Base-by-base conservation (phyloP, 92 coral and sea anemone genomes). In the Phymanthus crucifer region DNA sequence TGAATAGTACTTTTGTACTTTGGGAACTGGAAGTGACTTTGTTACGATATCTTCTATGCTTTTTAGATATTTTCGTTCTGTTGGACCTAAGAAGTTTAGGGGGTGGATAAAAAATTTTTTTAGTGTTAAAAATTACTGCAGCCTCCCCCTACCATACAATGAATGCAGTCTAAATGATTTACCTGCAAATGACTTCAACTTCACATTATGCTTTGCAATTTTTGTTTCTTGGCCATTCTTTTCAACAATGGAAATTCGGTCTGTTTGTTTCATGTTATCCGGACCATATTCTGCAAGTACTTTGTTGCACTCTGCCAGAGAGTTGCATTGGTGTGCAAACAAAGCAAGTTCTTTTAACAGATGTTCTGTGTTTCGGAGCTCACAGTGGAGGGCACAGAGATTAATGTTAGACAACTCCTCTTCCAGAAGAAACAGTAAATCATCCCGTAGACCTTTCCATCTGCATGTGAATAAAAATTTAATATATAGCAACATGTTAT, bases 261-360 rank as follows among this genome's bases (percentile, higher is more conserved):
- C 81, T 24, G 24, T 24, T 2, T 70, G 35, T 64, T 84, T 88
- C 87, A 88, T 88, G 50, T 80, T 66, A 24, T 85, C 85, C 71
- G 92, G 92, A 40, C 92, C 92, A 71, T 83, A 85, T 46, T 84
- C 75, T 2, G 83, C 83, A 40, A 88, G 80, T 26, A 77, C 66
- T 21, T 58, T 67, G 58, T 85, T 88, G 71, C 88, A 84, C 1
- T 77, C 73, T 48, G 85, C 78, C 73, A 88, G 85, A 40, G 75
- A 75, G 17, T 78, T 85, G 72, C 78, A 72, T 40, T 84, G 81
- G 70, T 80, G 61, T 4, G 92, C 83, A 70, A 85, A 88, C 36
- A 88, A 70, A 32, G 89, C 84, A 67, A 85, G 57, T 31, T 85
- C 85, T 29, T 78, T 78, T 50, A 86, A 66, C 46, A 86, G 80